Evolutionary conservation across 2,797 vertebrate species (phyloP).

Genomic region (Gadopsis marmoratus): DNA sequence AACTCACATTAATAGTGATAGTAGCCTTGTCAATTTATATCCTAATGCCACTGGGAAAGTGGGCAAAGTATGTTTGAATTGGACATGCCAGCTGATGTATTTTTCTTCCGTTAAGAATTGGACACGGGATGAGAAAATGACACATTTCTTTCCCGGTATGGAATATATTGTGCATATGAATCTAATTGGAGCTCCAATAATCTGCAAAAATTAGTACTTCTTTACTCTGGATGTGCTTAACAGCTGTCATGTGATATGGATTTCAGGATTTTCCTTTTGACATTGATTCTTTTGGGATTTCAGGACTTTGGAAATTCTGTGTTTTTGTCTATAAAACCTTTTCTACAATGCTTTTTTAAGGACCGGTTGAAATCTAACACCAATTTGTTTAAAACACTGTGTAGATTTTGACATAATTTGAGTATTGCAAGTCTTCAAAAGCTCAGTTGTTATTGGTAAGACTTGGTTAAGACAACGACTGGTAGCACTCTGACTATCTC

Average conservation of each 20-base stretch:
- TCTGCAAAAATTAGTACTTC: background rate
- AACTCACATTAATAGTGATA: conserved; percentile 8
- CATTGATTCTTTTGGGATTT: background rate
- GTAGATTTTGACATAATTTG: background rate
- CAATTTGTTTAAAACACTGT: background rate
- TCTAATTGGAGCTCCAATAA: background rate
- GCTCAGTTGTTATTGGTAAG: background rate
- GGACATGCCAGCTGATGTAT: background rate
- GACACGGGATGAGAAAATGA: background rate
- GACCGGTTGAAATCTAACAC: background rate
- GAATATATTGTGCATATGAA: background rate
- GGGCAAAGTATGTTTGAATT: background rate
- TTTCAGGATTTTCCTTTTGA: background rate
- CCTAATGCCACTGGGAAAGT: conserved; percentile 6
- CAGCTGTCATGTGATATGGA: background rate
- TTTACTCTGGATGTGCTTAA: background rate
- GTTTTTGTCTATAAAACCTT: background rate
- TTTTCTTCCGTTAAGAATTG: background rate
- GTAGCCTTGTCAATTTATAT: conserved; percentile 4
- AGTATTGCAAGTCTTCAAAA: background rate
- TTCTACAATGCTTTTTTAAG: background rate
- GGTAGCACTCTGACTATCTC: too few relatives aligned
- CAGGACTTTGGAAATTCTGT: background rate
- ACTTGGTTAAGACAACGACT: too few relatives aligned
- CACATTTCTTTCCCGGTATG: background rate